Percentiles rank a stretch among this genome's conserved stretches.
Evolutionary conservation across 2,113 vertebrate species (phyloP).

Genomic region (Pogonocichla stellata): DNA sequence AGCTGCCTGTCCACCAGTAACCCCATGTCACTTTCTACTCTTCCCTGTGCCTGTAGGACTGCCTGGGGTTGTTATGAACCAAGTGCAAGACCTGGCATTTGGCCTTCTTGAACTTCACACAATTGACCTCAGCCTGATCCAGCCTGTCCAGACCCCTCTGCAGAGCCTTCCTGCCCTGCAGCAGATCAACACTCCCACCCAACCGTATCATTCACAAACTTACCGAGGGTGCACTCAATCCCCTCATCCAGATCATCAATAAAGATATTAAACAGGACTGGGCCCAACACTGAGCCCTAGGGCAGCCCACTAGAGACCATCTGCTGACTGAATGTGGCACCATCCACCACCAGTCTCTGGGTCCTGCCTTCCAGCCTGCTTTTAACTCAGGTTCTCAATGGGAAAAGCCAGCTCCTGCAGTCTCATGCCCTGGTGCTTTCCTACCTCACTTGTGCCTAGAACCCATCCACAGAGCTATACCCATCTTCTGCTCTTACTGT

Average conservation of each 20-base stretch:
- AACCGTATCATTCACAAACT: no score
- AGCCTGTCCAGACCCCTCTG: not conserved
- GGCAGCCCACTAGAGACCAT: not conserved
- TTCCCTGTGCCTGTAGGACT: not conserved
- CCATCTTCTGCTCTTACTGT: not conserved
- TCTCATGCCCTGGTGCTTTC: not conserved
- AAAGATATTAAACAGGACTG: not conserved
- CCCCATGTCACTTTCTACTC: not conserved
- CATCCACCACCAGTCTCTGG: not conserved
- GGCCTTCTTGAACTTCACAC: not conserved
- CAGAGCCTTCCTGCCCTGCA: not conserved
- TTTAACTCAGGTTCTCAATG: not conserved
- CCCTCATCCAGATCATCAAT: accelerated
- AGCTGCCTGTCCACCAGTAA: not conserved
- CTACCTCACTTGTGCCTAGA: not conserved
- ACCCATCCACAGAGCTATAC: not conserved
- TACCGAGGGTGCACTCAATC: not conserved
- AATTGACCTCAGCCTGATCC: accelerated
- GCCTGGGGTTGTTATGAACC: no score
- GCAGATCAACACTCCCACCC: not conserved
- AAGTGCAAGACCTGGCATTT: not conserved
- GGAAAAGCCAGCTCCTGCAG: not conserved
- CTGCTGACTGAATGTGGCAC: not conserved
- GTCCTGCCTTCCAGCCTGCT: not conserved
- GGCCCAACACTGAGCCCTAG: not conserved